A percentile compares a stretch with the other conserved stretches of the same genome.
Evolutionary conservation across 2,888 invertebrate genomes (phyloP).

Genomic region (Baronia brevicornis): DNA sequence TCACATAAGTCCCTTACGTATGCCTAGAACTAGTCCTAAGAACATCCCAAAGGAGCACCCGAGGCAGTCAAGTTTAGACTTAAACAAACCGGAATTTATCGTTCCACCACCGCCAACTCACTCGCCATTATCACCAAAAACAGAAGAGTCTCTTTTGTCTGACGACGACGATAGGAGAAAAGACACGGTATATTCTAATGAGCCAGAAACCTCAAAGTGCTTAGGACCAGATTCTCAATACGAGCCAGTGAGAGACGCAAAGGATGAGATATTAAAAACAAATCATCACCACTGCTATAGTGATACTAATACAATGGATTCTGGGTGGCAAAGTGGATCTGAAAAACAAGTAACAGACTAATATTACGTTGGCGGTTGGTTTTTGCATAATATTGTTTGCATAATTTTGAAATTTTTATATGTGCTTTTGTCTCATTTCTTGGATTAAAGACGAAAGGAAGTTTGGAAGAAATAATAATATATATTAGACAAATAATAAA

Average conservation of each 20-base stretch:
- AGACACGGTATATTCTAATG: conserved; percentile 51
- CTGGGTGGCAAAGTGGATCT: conserved; percentile 82
- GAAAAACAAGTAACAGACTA: conserved; percentile 76
- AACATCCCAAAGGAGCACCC: conserved; percentile 42
- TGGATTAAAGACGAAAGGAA: too few relatives aligned
- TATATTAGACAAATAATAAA: too few relatives aligned
- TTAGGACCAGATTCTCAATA: conserved; percentile 62
- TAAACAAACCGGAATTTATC: conserved; percentile 46
- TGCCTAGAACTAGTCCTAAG: conserved; percentile 46
- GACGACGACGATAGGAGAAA: conserved; percentile 45
- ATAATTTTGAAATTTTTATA: too few relatives aligned
- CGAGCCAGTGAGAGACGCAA: conserved; percentile 54
- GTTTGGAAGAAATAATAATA: too few relatives aligned
- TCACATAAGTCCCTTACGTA: conserved; percentile 50
- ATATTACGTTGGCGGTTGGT: too few relatives aligned
- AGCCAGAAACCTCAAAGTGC: conserved; percentile 52
- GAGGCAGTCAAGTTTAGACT: conserved; percentile 44
- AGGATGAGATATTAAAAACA: conserved; percentile 49
- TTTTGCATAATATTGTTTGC: too few relatives aligned
- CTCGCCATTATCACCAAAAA: conserved; percentile 59
- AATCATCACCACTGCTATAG: conserved; percentile 74
- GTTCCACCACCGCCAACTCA: conserved; percentile 40
- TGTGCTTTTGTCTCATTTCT: too few relatives aligned
- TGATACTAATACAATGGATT: conserved; percentile 78
- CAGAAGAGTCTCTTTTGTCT: conserved; percentile 59